Base-by-base conservation (phyloP, 1,140 invertebrate species). In the Drosophila setifemur region DNA sequence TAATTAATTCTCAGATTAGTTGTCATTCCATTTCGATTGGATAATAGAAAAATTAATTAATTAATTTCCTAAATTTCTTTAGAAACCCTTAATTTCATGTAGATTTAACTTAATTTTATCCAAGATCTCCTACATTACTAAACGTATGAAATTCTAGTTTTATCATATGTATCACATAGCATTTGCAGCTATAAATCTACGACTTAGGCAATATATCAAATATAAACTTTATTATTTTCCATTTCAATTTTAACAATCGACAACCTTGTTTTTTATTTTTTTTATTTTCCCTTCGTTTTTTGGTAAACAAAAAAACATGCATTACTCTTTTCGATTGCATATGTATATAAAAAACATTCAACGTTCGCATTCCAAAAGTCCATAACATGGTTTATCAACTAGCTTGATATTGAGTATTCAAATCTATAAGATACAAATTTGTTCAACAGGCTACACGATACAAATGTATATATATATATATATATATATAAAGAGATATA, bases 351-450 rank as follows among this genome's bases (percentile, higher is more conserved):
- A 58, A 26, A 58, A 26, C 14, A 35, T 58, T 44, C 14, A 14
- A 44, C 8, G 35, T 21, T 57, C 18, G 21, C 7, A 16, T 14
- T 31, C n/a, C 12, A 9, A 40, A 11, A 58, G 23, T 58, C 26
- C 3, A 31, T 60, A 60, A 57, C 55, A 42, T 16, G 26, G 8
- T 12, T 4, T 53, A 40, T 42, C 37, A 31, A 57, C 35, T 43
- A 53, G 6, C 2, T 60, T 31, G 50, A 42, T 42, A 33, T 18
- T 31, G 53, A 61, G 35, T 58, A 58, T 63, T 64, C 12, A 39
- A 63, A 23, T 18, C 9, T 43, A 7, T 5, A 12, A 9, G 35
- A 23, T 11, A 5, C 16, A 45, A 47, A 35, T 12, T 28, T 7
- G 14, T 35, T 26, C n/a, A 52, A 52, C 50, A 16, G 23, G 2